Conservation (phyloP, 1,140 invertebrate species). For the Ectropis grisescens region DNA sequence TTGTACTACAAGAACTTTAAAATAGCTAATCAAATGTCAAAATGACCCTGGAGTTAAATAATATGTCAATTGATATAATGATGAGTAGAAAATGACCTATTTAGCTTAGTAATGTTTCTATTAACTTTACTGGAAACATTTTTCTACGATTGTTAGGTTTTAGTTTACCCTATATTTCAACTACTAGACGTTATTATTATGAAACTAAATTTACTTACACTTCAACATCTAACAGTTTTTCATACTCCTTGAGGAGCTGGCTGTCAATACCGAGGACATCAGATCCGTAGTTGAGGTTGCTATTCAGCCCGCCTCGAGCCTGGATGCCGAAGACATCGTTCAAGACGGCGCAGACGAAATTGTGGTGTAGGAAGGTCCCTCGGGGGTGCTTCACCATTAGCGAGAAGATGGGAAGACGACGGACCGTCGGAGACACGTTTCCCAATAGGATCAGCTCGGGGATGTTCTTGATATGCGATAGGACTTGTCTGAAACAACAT, state of each 20-base stretch:
- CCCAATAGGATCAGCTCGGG: slow-evolving; percentile 87
- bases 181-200: too few species aligned
- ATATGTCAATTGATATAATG: too few species aligned
- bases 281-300: slow-evolving; percentile 80
- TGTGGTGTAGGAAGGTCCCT: slow-evolving; percentile 90
- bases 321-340: slow-evolving; percentile 96
- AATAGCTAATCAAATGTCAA: too few species aligned
- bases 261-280: slow-evolving; percentile 87
- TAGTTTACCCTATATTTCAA: too few species aligned
- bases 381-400: slow-evolving; percentile 86
- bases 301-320: slow-evolving; percentile 83
- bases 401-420: slow-evolving; percentile 87
- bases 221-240: slow-evolving; percentile 81
- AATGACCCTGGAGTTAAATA: too few species aligned
- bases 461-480: slow-evolving; percentile 80
- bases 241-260: slow-evolving; percentile 81
- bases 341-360: slow-evolving; percentile 88
- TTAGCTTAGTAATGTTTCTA: too few species aligned
- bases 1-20: too few species aligned
- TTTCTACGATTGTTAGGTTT: too few species aligned
- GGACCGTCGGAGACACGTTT: slow-evolving; percentile 73
- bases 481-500: slow-evolving; percentile 76
- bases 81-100: too few species aligned
- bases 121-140: too few species aligned
- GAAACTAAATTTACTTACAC: too few species aligned